Evolutionary conservation across 2,888 invertebrate species (phyloP).

Genomic region (Spilosoma lubricipeda): DNA sequence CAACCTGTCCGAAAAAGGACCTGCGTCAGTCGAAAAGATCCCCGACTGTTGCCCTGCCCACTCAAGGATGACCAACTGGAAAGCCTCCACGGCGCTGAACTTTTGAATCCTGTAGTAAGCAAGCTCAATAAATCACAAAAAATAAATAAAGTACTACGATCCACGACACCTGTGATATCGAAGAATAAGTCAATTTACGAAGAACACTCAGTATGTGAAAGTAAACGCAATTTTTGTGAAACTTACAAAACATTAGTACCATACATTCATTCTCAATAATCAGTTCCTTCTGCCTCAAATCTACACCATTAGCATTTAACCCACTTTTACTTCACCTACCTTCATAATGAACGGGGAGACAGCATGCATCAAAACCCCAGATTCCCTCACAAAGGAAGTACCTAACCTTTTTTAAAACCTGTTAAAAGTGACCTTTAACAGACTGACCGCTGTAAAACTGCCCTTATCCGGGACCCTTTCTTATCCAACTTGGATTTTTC

Average conservation of each 20-base stretch:
- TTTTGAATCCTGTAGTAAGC: no score
- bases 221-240: no score
- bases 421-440: slow-evolving; percentile 59
- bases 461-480: slow-evolving; percentile 59
- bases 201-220: background rate
- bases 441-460: slow-evolving; percentile 61
- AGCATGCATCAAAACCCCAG: slow-evolving; percentile 43
- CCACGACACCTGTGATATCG: background rate
- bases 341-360: slow-evolving; percentile 44
- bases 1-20: no score
- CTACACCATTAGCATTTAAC: slow-evolving; percentile 26
- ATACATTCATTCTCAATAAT: slow-evolving; percentile 28
- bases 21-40: no score
- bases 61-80: no score
- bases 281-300: slow-evolving; percentile 42
- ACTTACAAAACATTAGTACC: slow-evolving; percentile 38
- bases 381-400: slow-evolving; percentile 53
- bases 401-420: slow-evolving; percentile 60
- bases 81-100: no score
- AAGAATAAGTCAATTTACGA: background rate
- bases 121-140: background rate
- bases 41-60: no score
- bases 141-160: background rate
- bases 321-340: slow-evolving; percentile 17
- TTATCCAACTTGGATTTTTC: slow-evolving; percentile 66